These are phyloP conservation scores for Vanessa tameamea DNA, from an alignment of 1,140 invertebrate genomes.

Conservation along the genomic window DNA sequence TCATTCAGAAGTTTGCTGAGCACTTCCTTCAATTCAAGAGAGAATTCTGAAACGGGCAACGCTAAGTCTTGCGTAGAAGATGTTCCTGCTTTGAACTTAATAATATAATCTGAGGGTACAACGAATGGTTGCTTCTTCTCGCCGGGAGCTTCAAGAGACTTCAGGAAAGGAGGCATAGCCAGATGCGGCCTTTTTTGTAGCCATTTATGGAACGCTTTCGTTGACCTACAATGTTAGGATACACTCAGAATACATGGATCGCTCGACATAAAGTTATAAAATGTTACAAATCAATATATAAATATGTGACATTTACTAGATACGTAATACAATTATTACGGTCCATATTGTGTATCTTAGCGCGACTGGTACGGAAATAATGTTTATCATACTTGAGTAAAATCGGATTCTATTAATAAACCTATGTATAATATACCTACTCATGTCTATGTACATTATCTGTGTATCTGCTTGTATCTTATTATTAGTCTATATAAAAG, in stretches of 20 bases:
- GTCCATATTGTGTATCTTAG: too few species aligned
- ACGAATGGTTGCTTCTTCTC: slow-evolving; percentile 68
- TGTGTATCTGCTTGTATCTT: too few species aligned
- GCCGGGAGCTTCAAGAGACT: slow-evolving; percentile 41
- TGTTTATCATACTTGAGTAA: too few species aligned
- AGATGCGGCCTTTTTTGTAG: slow-evolving; percentile 64
- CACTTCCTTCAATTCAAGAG: slow-evolving; percentile 66
- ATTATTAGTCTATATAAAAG: too few species aligned
- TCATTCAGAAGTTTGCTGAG: slow-evolving; percentile 66
- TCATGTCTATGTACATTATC: too few species aligned
- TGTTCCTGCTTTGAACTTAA: slow-evolving; percentile 43
- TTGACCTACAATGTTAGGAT: slow-evolving; percentile 59
- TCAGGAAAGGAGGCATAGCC: slow-evolving; percentile 69
- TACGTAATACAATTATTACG: too few species aligned
- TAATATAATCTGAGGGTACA: slow-evolving; percentile 66
- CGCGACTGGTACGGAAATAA: too few species aligned
- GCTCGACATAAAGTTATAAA: too few species aligned
- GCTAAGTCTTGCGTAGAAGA: slow-evolving; percentile 55
- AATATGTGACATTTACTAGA: too few species aligned
- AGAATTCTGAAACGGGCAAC: slow-evolving; percentile 65
- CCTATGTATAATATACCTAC: too few species aligned
- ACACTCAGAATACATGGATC: neutral
- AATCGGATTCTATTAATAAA: too few species aligned
- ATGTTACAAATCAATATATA: too few species aligned
- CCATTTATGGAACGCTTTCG: slow-evolving; percentile 75